phyloP scores from a whole-genome alignment of 2,797 vertebrate species.

The Masticophis lateralis region DNA sequence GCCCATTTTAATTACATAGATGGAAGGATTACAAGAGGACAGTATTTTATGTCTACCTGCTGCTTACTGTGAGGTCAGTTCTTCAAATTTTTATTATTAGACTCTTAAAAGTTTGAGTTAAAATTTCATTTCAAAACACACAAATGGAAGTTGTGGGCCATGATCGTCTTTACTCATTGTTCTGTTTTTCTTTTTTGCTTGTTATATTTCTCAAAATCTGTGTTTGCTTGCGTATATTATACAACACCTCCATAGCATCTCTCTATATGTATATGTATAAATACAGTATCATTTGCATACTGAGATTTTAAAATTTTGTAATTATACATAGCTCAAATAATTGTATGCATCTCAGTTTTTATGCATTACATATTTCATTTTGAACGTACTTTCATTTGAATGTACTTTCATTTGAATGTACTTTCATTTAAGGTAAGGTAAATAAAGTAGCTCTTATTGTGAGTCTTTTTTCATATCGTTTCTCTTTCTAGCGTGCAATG shows the following conservation, averaged over 20 bases:
- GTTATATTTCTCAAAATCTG: slow-evolving; percentile 69
- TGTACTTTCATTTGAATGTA: slow-evolving; percentile 68
- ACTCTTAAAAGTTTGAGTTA: slow-evolving; percentile 83
- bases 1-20: slow-evolving; percentile 99
- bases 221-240: slow-evolving; percentile 46
- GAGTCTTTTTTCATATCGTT: slow-evolving; percentile 72
- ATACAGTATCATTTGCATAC: slow-evolving; percentile 62
- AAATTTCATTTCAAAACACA: slow-evolving; percentile 81
- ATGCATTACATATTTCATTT: slow-evolving; percentile 54
- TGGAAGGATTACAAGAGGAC: slow-evolving; percentile 99
- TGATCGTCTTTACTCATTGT: slow-evolving; percentile 79
- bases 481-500: slow-evolving; percentile 95
- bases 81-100: slow-evolving; percentile 99
- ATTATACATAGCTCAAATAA: slow-evolving; percentile 12
- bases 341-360: slow-evolving; percentile 56
- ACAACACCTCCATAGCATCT: slow-evolving; percentile 53
- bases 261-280: slow-evolving; percentile 62
- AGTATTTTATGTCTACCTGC: slow-evolving; percentile 99
- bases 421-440: slow-evolving; percentile 76
- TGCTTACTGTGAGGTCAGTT: slow-evolving; percentile 99
- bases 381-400: slow-evolving; percentile 69
- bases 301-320: slow-evolving; percentile 61
- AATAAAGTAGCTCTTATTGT: slow-evolving; percentile 70
- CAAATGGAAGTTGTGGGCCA: slow-evolving; percentile 82
- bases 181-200: slow-evolving; percentile 71